These are phyloP conservation scores for Cathartes aura DNA, from an alignment of 2,113 vertebrate genomes.

Conservation along the genomic window DNA sequence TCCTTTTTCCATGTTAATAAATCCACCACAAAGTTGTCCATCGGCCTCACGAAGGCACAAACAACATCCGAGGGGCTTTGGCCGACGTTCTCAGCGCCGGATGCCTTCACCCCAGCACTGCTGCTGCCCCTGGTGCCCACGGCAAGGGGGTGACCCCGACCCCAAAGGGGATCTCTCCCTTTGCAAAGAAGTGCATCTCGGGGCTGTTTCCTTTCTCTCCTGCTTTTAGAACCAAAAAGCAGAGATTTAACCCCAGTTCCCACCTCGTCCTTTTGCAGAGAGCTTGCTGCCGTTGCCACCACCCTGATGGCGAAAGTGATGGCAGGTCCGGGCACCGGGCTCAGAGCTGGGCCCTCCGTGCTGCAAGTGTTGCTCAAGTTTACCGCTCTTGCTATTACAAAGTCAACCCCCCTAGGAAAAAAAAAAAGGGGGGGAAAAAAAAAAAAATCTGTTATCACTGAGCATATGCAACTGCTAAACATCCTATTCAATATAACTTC, in stretches of 20 bases:
- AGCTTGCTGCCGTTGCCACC: background rate
- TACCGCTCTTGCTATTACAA: constrained; percentile 15
- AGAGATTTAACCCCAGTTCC: background rate
- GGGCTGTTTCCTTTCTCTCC: background rate
- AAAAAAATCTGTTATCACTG: constrained; percentile 40
- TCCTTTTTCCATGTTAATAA: background rate
- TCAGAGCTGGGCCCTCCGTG: background rate
- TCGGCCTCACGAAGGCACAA: rapidly evolving
- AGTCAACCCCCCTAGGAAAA: background rate
- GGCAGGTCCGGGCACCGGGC: background rate
- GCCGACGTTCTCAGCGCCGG: rapidly evolving
- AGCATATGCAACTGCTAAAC: constrained; percentile 58
- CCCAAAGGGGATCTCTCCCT: background rate
- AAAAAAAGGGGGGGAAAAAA: background rate
- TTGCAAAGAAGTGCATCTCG: background rate
- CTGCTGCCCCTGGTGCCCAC: background rate
- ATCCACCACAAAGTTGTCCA: too few relatives aligned
- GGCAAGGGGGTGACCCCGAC: background rate
- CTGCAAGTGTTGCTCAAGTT: constrained; percentile 51
- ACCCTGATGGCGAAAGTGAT: background rate
- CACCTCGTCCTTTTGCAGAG: background rate
- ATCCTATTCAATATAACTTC: constrained; percentile 52
- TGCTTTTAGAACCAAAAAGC: background rate
- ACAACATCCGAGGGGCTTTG: rapidly evolving
- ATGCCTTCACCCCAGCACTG: background rate